Evolutionary conservation across 2,113 vertebrate genomes (phyloP), one percentile per base, ranked within the genome.

Genomic region (Monarcha castaneiventris): DNA sequence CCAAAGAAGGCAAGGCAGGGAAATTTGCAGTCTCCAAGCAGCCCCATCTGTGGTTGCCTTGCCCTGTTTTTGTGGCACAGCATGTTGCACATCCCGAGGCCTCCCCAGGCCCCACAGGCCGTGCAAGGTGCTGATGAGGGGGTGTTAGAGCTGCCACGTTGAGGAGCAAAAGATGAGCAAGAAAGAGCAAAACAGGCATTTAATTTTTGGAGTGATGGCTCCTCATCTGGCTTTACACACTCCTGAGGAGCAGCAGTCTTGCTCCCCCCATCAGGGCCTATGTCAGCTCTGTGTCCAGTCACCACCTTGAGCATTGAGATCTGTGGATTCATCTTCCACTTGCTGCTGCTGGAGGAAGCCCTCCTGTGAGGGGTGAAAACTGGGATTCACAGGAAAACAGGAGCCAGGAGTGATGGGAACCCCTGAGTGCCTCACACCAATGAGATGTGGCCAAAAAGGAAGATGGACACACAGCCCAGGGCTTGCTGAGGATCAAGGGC

Each of bases 131-230:
- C 51, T 61, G 81, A 69, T 55, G 27, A 23, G 35, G 76, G 20
- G 21, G 10, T 11, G 1, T 26, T 30, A 26, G 39, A 46, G 56
- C 29, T 48, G 62, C 27, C 20, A 10, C 0, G 3, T 11, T 80
- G 49, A 73, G 63, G 35, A 56, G 55, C 10, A 56, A 43, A 46
- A 67, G 26, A 58, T 46, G 41, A 73, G 49, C n/a, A 44, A 59
- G 79, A 46, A n/a, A 30, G 9, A 81, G n/a, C 14, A 63, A 66
- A 92, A 2, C 0, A 4, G 33, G 43, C 16, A 7, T 77, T 91
- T 66, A 3, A 35, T 78, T 90, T 86, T 39, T 58, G 67, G 61
- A 64, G 79, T 26, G 56, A 3, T 43, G 55, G 30, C 64, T 62
- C 43, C 26, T 69, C 51, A 13, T 4, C 18, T 83, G 83, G 22